phyloP scores from a whole-genome alignment of 2,797 vertebrate species.

The Myotis findleyi region DNA sequence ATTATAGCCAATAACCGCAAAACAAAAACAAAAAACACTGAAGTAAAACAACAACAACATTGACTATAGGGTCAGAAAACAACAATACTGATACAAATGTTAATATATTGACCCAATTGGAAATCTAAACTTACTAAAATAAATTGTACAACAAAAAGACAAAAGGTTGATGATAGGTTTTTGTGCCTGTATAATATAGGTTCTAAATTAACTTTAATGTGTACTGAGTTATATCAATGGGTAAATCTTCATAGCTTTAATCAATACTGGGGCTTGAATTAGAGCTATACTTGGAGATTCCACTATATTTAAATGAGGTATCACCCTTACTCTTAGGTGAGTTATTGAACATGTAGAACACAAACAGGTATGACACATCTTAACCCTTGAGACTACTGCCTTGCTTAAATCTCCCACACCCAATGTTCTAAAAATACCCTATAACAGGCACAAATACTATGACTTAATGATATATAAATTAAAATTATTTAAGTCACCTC shows the following conservation, averaged over 20 bases:
- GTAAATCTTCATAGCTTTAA: neutral
- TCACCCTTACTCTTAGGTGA: neutral
- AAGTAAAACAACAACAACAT: neutral
- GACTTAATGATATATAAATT: neutral
- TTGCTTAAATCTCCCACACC: neutral
- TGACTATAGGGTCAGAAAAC: neutral
- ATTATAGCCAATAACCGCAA: neutral
- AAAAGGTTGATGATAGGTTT: neutral
- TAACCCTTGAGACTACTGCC: neutral
- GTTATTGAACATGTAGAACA: neutral
- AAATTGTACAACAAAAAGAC: neutral
- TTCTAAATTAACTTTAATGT: neutral
- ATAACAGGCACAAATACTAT: neutral
- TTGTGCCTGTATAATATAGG: neutral
- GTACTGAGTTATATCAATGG: neutral
- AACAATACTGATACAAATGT: neutral
- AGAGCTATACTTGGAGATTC: neutral
- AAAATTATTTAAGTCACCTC: constrained; percentile 19
- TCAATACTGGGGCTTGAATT: neutral
- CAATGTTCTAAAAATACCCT: neutral
- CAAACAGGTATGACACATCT: neutral
- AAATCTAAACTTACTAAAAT: neutral
- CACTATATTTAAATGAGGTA: neutral
- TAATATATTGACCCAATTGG: neutral
- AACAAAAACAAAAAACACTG: neutral